Evolutionary conservation across 1,140 invertebrate genomes (phyloP), one percentile per base, ranked within the genome.

Genomic region (Chironomus tepperi): DNA sequence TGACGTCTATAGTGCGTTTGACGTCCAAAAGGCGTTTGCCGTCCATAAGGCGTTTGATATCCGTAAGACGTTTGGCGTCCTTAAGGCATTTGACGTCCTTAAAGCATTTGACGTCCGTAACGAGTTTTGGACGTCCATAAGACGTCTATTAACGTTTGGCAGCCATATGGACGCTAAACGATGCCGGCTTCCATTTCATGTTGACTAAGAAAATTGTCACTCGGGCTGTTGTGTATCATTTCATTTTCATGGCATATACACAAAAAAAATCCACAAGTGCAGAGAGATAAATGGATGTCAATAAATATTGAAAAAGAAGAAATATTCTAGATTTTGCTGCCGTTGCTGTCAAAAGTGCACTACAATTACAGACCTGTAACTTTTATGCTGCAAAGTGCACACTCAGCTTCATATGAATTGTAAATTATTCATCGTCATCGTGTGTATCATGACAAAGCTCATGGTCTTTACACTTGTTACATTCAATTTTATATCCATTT

Each of bases 281-380:
- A 19, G 65, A 70, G n/a, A 70, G 65, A 70, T 70, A 70, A 70
- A 70, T 70, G 65, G n/a, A 70, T 70, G 65, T 70, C 65, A 70
- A 70, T 70, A 70, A 70, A 70, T 70, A 70, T 70, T 70, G 19
- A 70, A 57, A 57, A 57, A n/a, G 24, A 34, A 2, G 24, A 57
- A 57, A 57, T 57, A 57, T 57, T 57, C 47, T 57, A 57, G 47
- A 15, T 57, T n/a, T n/a, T 34, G 24, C 24, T 34, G 24, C 24
- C 24, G 24, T 34, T 34, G 12, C n/a, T 57, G 47, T 57, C 47
- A 57, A 57, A 57, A 57, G 47, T n/a, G 47, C 12, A n/a, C 47
- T 34, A 34, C 24, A 34, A 57, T 57, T n/a, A 57, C 47, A 57
- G 12, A 15, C 43, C 9, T 47, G 47, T n/a, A 15, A n/a, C n/a